A percentile compares a stretch with the other conserved stretches of the same genome.
These are phyloP conservation scores for Fregetta grallaria DNA, from an alignment of 2,113 vertebrate genomes.

Conservation along the genomic window DNA sequence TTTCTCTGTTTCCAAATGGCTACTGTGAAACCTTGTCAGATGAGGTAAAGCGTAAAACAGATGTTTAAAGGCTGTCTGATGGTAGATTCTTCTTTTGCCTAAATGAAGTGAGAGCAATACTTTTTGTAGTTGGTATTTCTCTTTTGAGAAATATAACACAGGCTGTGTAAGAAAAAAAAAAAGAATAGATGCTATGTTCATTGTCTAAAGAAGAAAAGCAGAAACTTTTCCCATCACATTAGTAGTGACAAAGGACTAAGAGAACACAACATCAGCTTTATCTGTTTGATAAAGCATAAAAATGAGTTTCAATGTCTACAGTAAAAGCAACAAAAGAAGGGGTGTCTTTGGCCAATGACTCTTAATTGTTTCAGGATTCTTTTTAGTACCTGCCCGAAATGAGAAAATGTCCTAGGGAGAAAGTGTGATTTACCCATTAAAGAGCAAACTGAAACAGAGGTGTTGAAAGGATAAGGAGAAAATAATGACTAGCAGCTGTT, in stretches of 20 bases:
- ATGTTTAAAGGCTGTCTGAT: not conserved
- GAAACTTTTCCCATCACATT: not conserved
- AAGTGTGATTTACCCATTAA: constrained; percentile 56
- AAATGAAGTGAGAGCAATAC: not conserved
- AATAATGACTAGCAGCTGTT: constrained; percentile 63
- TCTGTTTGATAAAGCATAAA: not conserved
- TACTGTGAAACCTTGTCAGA: not conserved
- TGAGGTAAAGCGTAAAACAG: not conserved
- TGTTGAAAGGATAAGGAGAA: constrained; percentile 56
- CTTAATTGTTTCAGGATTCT: not conserved
- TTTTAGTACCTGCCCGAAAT: not conserved
- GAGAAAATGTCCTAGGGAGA: constrained; percentile 46
- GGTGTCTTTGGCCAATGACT: not conserved
- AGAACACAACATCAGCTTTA: not conserved
- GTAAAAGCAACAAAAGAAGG: not conserved
- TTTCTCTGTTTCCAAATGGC: not conserved
- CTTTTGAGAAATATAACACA: not conserved
- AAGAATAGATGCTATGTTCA: not conserved
- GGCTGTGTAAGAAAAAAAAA: not conserved
- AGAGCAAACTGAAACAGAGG: constrained; percentile 53
- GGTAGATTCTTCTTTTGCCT: not conserved
- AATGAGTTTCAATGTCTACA: not conserved
- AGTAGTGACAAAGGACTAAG: not conserved
- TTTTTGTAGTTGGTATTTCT: not conserved
- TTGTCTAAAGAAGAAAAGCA: not conserved